Base-by-base conservation (phyloP, 2,888 invertebrate genomes). In the Phoenoteleia sp. region DNA sequence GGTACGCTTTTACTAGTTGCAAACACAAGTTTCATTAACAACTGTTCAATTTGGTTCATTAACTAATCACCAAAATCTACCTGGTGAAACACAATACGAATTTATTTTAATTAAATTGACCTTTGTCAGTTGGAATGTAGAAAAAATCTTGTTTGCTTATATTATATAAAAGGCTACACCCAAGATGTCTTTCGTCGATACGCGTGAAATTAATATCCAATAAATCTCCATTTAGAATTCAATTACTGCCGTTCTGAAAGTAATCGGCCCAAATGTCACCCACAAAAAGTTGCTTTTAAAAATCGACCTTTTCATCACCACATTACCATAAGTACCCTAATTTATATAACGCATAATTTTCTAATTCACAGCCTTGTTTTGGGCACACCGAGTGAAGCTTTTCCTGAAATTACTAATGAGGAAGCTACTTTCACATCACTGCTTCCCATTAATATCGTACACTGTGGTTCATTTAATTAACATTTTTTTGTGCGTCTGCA, bases 401-500 rank as follows among this genome's bases (percentile, higher is more conserved):
- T 74, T 81, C 81, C 74, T 81, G 58, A 81, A 81, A 81, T 74
- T 29, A 25, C 39, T 72, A 81, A 81, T 67, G 81, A 74, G 81
- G 81, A 81, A 67, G 72, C 81, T 15, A 81, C 81, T 81, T 81
- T 81, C 81, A 81, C 81, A 81, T 81, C 52, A 42, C 66, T 47
- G 56, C 36, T 72, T 17, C 47, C 33, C 60, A 74, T 67, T 74
- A 66, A 81, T 58, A 80, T 80, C 58, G 15, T 49, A 21, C 33
- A 39, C 66, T 49, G 49, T 45, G 47, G 45, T 71, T 49, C 67
- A 36, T 60, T 66, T 45, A 72, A 81, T 81, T 81, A 72, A 58
- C 47, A 71, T 74, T 81, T 81, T 64, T 72, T 64, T 58, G 54
- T 39, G 4, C 58, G 33, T 15, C 29, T 21, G 47, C 49, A 45